These are phyloP conservation scores for Cheilosia impressa DNA, from an alignment of 2,888 invertebrate species.

Conservation along the genomic window DNA sequence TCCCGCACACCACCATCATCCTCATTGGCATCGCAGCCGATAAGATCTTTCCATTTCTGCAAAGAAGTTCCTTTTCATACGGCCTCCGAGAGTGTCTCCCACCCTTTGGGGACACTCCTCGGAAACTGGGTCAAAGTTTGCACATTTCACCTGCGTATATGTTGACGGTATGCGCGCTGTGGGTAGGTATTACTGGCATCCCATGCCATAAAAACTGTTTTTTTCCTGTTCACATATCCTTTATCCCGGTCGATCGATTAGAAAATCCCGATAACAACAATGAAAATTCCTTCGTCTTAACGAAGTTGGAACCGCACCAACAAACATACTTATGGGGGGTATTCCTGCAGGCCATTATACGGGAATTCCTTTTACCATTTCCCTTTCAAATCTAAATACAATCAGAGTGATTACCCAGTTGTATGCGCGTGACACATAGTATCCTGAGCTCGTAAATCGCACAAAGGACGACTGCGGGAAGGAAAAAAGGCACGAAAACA, in stretches of 20 bases:
- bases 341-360: slow-evolving; percentile 64
- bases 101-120: slow-evolving; percentile 44
- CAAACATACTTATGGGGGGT: slow-evolving; percentile 41
- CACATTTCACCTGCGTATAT: slow-evolving; percentile 63
- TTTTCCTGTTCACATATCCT: slow-evolving; percentile 36
- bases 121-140: slow-evolving; percentile 68
- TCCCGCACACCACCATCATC: slow-evolving; percentile 30
- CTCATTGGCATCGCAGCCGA: slow-evolving; percentile 64
- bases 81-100: not conserved
- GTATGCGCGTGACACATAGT: slow-evolving; percentile 73
- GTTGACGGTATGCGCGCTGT: not conserved
- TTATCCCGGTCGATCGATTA: slow-evolving; percentile 68
- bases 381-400: slow-evolving; percentile 75
- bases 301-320: slow-evolving; percentile 41
- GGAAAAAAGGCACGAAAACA: slow-evolving; percentile 38
- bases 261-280: slow-evolving; percentile 72
- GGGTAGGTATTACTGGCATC: slow-evolving; percentile 25
- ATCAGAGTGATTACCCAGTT: slow-evolving; percentile 74
- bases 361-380: slow-evolving; percentile 72
- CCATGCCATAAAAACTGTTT: slow-evolving; percentile 43
- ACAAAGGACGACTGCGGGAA: slow-evolving; percentile 55
- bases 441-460: slow-evolving; percentile 67
- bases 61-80: slow-evolving; percentile 65
- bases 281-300: slow-evolving; percentile 60
- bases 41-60: slow-evolving; percentile 74